phyloP scores from a whole-genome alignment of 2,797 vertebrate species.

The Hydrophis major region DNA sequence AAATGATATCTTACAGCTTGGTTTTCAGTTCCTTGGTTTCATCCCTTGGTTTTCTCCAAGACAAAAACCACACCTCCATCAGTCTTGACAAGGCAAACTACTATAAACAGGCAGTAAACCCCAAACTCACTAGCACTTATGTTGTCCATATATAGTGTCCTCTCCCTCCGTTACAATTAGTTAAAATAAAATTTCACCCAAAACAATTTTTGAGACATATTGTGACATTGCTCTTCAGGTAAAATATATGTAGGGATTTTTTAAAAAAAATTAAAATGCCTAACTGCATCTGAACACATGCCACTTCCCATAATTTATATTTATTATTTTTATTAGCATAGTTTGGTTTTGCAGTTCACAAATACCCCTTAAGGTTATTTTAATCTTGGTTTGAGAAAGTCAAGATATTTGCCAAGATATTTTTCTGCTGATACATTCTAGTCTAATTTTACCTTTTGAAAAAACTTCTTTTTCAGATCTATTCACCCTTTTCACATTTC shows the following conservation, averaged over 20 bases:
- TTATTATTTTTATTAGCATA: background rate
- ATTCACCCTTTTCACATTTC: conserved; percentile 68
- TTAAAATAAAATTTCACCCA: background rate
- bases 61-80: background rate
- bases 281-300: background rate
- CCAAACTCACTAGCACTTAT: background rate
- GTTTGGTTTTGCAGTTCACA: background rate
- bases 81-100: background rate
- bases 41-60: background rate
- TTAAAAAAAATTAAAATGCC: background rate
- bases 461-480: conserved; percentile 66
- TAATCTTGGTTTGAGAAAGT: conserved; percentile 44
- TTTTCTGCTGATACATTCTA: conserved; percentile 61
- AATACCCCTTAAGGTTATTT: conserved; percentile 41
- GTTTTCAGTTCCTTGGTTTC: background rate
- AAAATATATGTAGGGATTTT: background rate
- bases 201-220: background rate
- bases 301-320: background rate
- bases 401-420: conserved; percentile 49
- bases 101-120: background rate
- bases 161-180: background rate
- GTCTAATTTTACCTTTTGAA: conserved; percentile 66
- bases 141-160: conserved; percentile 7
- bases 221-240: background rate
- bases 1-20: background rate